Percentiles rank a stretch among this genome's conserved stretches.
These are phyloP conservation scores for Neotoxoptera formosana DNA, from an alignment of 1,140 invertebrate species.

Conservation along the genomic window DNA sequence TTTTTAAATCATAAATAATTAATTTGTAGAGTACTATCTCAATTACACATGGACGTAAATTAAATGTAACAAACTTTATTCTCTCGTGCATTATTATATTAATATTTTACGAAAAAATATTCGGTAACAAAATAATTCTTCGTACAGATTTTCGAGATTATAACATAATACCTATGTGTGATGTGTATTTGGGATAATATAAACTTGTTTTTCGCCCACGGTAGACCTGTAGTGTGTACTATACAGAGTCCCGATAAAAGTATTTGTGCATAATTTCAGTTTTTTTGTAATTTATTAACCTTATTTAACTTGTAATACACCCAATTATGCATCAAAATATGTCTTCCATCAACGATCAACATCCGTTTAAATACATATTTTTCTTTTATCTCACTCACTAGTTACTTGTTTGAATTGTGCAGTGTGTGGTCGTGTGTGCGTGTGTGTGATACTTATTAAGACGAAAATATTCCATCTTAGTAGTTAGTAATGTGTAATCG, in stretches of 20 bases:
- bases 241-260: background rate
- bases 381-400: background rate
- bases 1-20: no score
- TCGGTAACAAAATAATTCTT: no score
- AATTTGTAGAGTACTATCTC: no score
- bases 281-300: background rate
- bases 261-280: background rate
- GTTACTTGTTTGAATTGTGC: background rate
- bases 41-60: no score
- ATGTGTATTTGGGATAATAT: background rate
- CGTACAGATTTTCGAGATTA: no score
- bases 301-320: background rate
- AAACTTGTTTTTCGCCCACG: conserved; percentile 12
- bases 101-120: no score
- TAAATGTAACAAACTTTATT: no score
- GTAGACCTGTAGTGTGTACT: background rate
- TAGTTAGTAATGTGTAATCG: no score
- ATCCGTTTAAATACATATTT: background rate
- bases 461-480: no score
- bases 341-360: background rate
- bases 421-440: background rate
- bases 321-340: background rate
- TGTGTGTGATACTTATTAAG: background rate
- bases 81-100: no score
- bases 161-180: no score